Evolutionary conservation across 2,888 invertebrate species (phyloP).

Genomic region (Standfussiana lucernea): DNA sequence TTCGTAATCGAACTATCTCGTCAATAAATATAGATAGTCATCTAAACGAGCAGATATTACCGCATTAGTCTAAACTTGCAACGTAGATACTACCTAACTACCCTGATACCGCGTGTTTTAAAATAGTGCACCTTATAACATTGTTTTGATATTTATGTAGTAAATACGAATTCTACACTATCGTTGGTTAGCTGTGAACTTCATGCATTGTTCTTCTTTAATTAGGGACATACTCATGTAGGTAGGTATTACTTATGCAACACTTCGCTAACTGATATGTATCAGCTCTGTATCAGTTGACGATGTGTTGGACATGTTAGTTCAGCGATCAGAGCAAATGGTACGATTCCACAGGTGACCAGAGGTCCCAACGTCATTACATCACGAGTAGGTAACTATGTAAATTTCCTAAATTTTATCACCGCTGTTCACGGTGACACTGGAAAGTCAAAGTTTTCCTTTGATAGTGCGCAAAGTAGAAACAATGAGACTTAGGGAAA

Average conservation of each 20-base stretch:
- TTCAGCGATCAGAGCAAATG: not conserved
- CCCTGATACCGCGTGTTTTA: conserved; percentile 9
- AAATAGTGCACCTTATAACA: conserved; percentile 14
- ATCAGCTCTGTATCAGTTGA: too few species aligned
- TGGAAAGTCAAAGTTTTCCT: conserved; percentile 88
- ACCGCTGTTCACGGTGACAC: conserved; percentile 67
- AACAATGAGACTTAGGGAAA: conserved; percentile 89
- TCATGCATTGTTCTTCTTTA: conserved; percentile 29
- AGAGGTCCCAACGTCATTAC: not conserved
- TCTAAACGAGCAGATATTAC: conserved; percentile 38
- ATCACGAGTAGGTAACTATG: conserved; percentile 12
- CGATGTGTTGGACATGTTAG: not conserved
- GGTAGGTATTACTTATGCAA: not conserved
- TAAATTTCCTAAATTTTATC: conserved; percentile 45
- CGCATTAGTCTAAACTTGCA: conserved; percentile 8
- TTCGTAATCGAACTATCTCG: conserved; percentile 60
- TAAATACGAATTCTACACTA: not conserved
- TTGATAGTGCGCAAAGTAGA: conserved; percentile 75
- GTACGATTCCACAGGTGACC: not conserved
- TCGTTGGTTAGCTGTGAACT: not conserved
- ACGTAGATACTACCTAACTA: not conserved
- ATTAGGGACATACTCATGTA: not conserved
- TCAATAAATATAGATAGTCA: conserved; percentile 52
- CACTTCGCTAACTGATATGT: not conserved
- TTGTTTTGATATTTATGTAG: conserved; percentile 2